phyloP scores from a whole-genome alignment of 2,797 vertebrate species.

The Crocidura indochinensis region DNA sequence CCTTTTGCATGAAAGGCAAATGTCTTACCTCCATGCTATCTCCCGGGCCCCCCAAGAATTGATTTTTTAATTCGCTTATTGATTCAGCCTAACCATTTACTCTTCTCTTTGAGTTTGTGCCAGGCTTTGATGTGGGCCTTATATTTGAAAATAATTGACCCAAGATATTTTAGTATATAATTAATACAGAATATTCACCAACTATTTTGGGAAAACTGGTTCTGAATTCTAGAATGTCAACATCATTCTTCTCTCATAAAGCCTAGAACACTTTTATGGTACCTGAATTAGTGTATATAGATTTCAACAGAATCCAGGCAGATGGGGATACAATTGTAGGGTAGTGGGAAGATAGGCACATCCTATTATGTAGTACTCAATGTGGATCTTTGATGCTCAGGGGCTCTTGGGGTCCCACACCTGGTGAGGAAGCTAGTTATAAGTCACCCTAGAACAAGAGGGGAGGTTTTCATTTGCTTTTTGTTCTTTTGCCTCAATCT shows the following conservation, averaged over 20 bases:
- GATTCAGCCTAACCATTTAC: neutral
- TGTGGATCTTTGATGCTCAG: conserved; percentile 78
- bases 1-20: too few species aligned
- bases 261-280: conserved; percentile 52
- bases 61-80: neutral
- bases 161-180: conserved; percentile 22
- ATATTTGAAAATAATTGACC: conserved; percentile 41
- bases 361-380: conserved; percentile 49
- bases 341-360: conserved; percentile 61
- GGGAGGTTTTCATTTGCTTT: conserved; percentile 53
- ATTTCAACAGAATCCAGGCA: conserved; percentile 4
- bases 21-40: too few species aligned
- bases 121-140: conserved; percentile 49
- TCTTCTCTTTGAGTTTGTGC: neutral
- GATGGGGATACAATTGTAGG: conserved; percentile 47
- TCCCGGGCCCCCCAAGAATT: too few species aligned
- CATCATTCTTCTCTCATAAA: conserved; percentile 74
- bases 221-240: conserved; percentile 79
- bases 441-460: conserved; percentile 40
- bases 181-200: conserved; percentile 8
- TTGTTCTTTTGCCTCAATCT: conserved; percentile 23
- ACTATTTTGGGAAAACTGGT: neutral
- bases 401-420: conserved; percentile 39
- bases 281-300: neutral
- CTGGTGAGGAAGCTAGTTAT: conserved; percentile 79